A percentile compares a stretch with the other conserved stretches of the same genome.
Conservation (phyloP, 2,797 vertebrate genomes). For the Tarsius wallacei region DNA sequence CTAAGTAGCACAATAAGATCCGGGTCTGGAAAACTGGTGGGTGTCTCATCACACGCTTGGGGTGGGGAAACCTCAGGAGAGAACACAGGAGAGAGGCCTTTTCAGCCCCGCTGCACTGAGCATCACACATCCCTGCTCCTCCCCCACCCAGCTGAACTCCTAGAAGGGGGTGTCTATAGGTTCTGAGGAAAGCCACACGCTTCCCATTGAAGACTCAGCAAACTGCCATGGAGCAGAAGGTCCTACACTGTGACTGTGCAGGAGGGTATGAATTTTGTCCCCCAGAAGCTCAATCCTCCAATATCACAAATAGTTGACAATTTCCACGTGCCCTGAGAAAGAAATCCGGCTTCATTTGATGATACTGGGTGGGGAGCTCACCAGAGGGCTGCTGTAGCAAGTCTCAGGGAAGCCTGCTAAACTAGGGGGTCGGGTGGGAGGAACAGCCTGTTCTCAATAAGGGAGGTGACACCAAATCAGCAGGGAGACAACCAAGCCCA, state of each 20-base stretch:
- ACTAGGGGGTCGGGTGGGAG: background rate
- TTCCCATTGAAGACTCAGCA: background rate
- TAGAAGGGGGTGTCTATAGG: background rate
- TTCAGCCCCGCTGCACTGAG: background rate
- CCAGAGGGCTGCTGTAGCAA: background rate
- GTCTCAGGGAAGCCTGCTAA: background rate
- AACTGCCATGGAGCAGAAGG: background rate
- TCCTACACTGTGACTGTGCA: background rate
- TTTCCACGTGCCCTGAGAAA: background rate
- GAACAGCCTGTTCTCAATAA: background rate
- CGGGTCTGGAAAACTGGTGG: background rate
- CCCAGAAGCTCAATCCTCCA: background rate
- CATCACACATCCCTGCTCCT: too few relatives aligned
- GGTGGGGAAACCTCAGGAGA: background rate
- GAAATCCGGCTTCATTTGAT: background rate
- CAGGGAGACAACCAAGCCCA: background rate
- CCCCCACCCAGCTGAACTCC: background rate
- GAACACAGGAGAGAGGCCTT: background rate
- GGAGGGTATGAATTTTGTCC: background rate
- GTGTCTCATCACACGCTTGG: accelerated
- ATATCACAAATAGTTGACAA: background rate
- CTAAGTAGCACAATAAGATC: background rate
- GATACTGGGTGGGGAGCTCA: background rate
- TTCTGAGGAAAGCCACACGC: background rate
- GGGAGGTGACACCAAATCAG: background rate